Evolutionary conservation across 2,888 invertebrate genomes (phyloP).

Genomic region (Hedya salicella): DNA sequence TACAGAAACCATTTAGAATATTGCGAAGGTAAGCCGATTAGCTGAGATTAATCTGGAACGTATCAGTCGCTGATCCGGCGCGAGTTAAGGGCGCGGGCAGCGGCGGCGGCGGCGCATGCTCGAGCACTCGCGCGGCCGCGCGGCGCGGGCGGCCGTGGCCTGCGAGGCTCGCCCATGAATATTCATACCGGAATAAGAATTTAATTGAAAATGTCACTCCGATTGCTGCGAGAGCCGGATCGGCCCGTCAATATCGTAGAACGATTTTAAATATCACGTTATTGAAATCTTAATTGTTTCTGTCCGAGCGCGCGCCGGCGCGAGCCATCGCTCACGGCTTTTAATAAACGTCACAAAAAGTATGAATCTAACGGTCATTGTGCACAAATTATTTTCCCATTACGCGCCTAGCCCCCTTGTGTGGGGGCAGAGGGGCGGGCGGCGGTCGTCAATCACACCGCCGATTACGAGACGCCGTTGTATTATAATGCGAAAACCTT

Average conservation of each 20-base stretch:
- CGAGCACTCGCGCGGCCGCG: background rate
- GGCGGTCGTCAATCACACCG: conserved; percentile 49
- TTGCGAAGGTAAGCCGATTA: conserved; percentile 39
- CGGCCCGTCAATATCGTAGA: conserved; percentile 32
- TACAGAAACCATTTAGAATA: conserved; percentile 37
- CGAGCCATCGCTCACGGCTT: conserved; percentile 53
- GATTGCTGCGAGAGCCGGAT: conserved; percentile 19
- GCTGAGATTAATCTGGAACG: conserved; percentile 22
- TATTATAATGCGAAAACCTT: conserved; percentile 42
- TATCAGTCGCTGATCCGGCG: conserved; percentile 23
- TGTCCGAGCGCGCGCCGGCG: conserved; percentile 19
- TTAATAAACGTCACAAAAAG: conserved; percentile 60
- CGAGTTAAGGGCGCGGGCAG: background rate
- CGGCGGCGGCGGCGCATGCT: background rate
- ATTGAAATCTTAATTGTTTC: conserved; percentile 40
- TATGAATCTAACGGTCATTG: conserved; percentile 58
- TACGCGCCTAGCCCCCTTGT: conserved; percentile 43
- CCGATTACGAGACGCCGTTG: conserved; percentile 39
- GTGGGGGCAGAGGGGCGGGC: background rate
- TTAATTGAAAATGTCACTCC: conserved; percentile 40
- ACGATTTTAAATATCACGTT: conserved; percentile 40
- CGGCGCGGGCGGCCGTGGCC: background rate
- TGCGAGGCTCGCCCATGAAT: conserved; percentile 14
- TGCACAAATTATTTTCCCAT: conserved; percentile 57
- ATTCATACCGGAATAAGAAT: conserved; percentile 37